Conservation (phyloP, 2,888 invertebrate species). For the Tetheella fluctuosa region DNA sequence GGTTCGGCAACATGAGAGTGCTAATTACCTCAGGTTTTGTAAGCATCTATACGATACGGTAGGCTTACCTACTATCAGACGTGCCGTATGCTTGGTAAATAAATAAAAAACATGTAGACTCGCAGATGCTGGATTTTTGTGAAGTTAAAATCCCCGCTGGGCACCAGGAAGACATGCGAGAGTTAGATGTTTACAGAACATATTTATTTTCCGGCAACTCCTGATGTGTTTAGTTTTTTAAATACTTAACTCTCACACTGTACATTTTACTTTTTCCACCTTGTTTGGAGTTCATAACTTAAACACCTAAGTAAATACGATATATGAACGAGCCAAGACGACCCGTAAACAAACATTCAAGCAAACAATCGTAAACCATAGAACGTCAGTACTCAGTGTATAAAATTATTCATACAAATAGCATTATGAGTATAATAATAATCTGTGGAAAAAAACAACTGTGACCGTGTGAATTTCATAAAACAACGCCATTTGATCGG, state of each 20-base stretch:
- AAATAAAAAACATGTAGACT: too few species aligned
- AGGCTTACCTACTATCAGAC: too few species aligned
- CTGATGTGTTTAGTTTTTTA: too few species aligned
- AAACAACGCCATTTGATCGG: neutral
- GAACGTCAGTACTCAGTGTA: conserved; percentile 46
- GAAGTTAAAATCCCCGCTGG: too few species aligned
- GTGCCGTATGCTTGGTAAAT: too few species aligned
- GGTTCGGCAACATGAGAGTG: too few species aligned
- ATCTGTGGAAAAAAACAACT: conserved; percentile 15
- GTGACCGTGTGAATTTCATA: neutral
- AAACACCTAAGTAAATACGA: conserved; percentile 23
- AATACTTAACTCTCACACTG: neutral
- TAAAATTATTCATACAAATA: conserved; percentile 43
- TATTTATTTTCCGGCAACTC: too few species aligned
- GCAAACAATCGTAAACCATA: conserved; percentile 54
- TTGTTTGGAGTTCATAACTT: conserved; percentile 17
- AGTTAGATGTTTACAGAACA: too few species aligned
- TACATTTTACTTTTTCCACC: neutral
- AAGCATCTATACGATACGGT: too few species aligned
- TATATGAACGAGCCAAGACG: conserved; percentile 38
- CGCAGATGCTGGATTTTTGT: too few species aligned
- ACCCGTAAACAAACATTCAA: conserved; percentile 57
- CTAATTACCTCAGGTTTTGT: too few species aligned
- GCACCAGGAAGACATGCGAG: too few species aligned
- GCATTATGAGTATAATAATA: conserved; percentile 29